Conservation (phyloP, 2,888 invertebrate species). For the Epinotia bilunana region DNA sequence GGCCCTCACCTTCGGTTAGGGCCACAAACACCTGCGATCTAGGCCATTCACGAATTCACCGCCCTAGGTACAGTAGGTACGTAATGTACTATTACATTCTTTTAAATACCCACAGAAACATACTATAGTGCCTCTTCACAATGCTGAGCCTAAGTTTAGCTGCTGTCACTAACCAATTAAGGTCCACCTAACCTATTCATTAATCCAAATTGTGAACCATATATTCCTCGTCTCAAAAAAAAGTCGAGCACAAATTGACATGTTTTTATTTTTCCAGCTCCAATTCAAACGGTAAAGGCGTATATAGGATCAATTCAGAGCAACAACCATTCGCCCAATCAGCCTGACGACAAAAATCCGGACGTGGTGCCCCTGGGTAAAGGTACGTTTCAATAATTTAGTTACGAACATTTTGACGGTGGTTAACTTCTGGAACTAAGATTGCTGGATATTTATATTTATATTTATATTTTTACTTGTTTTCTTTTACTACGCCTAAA, state of each 20-base stretch:
- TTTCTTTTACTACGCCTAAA: background rate
- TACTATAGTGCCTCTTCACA: no score
- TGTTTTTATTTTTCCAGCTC: conserved; percentile 63
- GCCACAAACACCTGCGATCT: no score
- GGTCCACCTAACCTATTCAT: background rate
- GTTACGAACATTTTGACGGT: background rate
- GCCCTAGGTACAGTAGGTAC: no score
- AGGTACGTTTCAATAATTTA: conserved; percentile 81
- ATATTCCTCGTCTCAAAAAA: background rate
- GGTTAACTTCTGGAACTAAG: background rate
- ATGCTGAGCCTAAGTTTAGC: no score
- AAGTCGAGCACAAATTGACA: conserved; percentile 32
- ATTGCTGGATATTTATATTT: background rate
- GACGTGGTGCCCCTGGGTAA: conserved; percentile 95
- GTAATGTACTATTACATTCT: no score
- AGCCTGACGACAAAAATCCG: conserved; percentile 95
- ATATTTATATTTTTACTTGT: no score
- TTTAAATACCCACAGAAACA: no score
- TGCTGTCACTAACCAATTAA: background rate
- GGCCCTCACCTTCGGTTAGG: no score
- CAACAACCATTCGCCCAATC: conserved; percentile 83
- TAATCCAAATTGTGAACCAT: no score
- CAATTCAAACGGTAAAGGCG: conserved; percentile 74
- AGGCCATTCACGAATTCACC: no score
- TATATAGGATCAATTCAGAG: conserved; percentile 88